Conservation (phyloP, 92 coral and sea anemone genomes). For the Phenganax marumi region DNA sequence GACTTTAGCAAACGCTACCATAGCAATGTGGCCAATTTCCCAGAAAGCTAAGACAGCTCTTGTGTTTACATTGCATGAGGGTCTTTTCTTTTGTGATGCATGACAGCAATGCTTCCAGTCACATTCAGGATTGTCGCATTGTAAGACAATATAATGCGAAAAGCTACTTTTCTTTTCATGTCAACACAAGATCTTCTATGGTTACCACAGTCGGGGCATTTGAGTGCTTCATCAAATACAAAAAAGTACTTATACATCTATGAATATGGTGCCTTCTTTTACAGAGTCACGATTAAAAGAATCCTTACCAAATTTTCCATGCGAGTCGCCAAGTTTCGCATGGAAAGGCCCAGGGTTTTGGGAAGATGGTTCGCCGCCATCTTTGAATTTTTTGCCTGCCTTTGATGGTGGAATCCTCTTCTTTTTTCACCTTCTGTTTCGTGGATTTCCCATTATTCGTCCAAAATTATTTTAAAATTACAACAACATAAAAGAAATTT, state of each 20-base stretch:
- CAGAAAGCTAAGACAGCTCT: not conserved
- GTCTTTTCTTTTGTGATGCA: not conserved
- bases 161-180: constrained; percentile 18
- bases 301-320: not conserved
- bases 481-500: too few species aligned
- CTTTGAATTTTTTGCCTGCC: not conserved
- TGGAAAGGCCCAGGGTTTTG: not conserved
- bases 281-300: not conserved
- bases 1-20: not conserved
- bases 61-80: not conserved
- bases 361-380: not conserved
- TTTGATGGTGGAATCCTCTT: not conserved
- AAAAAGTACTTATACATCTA: not conserved
- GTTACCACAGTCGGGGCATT: not conserved
- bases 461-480: too few species aligned
- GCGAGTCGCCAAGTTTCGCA: not conserved
- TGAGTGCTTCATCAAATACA: not conserved
- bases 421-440: not conserved
- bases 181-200: not conserved
- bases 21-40: not conserved
- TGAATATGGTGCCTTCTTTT: not conserved
- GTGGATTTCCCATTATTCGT: not conserved
- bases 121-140: constrained; percentile 4
- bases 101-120: not conserved
- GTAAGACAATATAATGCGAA: constrained; percentile 3